A percentile compares a stretch with the other conserved stretches of the same genome.
Conservation (phyloP, 2,797 vertebrate genomes). For the Heteromormyrus szaboi region DNA sequence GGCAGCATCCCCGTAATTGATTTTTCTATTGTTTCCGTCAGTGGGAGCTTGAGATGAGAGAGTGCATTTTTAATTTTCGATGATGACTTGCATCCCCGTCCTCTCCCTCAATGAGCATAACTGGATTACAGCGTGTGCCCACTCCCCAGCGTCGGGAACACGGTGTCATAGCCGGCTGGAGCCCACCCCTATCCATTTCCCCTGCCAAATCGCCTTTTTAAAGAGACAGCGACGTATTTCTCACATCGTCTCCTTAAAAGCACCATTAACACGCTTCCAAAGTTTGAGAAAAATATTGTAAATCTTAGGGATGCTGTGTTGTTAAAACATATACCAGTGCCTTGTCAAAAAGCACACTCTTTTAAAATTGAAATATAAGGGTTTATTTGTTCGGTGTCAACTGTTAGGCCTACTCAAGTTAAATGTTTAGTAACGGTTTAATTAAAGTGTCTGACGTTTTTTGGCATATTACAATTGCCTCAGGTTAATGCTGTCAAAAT, state of each 20-base stretch:
- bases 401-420: neutral
- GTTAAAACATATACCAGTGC: neutral
- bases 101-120: conserved; percentile 34
- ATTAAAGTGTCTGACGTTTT: neutral
- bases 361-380: neutral
- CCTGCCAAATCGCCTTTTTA: conserved; percentile 47
- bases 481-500: neutral
- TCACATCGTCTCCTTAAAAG: neutral
- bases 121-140: conserved; percentile 39
- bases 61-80: conserved; percentile 25
- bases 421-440: neutral
- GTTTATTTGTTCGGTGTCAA: neutral
- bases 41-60: neutral
- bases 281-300: neutral
- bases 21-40: conserved; percentile 6
- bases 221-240: conserved; percentile 50
- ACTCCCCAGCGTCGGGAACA: conserved; percentile 24
- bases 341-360: neutral
- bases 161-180: conserved; percentile 36
- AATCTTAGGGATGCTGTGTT: neutral
- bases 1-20: neutral
- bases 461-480: neutral
- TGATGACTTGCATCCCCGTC: conserved; percentile 18
- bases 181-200: conserved; percentile 26
- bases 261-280: neutral